Evolutionary conservation across 2,888 invertebrate genomes (phyloP).

Genomic region (Bhutanitis thaidina): DNA sequence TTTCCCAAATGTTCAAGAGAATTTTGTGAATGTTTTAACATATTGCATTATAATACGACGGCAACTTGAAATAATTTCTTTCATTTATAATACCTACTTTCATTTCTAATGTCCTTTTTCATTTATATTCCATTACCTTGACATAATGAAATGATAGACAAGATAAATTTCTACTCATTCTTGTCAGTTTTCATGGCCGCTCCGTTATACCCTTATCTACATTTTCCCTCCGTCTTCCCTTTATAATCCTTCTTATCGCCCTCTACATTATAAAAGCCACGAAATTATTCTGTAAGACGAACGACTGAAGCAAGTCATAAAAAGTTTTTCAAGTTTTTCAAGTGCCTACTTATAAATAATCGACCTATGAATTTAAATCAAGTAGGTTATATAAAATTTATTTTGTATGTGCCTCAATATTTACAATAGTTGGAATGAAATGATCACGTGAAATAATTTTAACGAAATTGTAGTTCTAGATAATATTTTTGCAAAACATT

Average conservation of each 20-base stretch:
- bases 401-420: too few species aligned
- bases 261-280: slow-evolving; percentile 62
- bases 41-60: slow-evolving; percentile 2
- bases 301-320: slow-evolving; percentile 52
- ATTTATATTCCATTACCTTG: slow-evolving; percentile 28
- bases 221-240: slow-evolving; percentile 56
- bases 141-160: slow-evolving; percentile 27
- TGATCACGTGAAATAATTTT: too few species aligned
- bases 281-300: slow-evolving; percentile 54
- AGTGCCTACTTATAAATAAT: slow-evolving; percentile 41
- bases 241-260: slow-evolving; percentile 67
- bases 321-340: slow-evolving; percentile 51
- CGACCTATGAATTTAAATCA: slow-evolving; percentile 33
- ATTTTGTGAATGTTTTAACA: slow-evolving; percentile 13
- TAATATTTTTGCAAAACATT: too few species aligned
- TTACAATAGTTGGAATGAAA: too few species aligned
- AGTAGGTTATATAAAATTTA: slow-evolving; percentile 1
- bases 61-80: slow-evolving; percentile 5
- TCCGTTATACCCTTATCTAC: slow-evolving; percentile 67
- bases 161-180: slow-evolving; percentile 42
- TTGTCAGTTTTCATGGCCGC: slow-evolving; percentile 53
- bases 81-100: not conserved
- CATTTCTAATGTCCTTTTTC: slow-evolving; percentile 2
- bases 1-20: slow-evolving; percentile 1
- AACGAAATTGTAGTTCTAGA: too few species aligned